Evolutionary conservation across 1,140 invertebrate genomes (phyloP).

Genomic region (Samia ricini): DNA sequence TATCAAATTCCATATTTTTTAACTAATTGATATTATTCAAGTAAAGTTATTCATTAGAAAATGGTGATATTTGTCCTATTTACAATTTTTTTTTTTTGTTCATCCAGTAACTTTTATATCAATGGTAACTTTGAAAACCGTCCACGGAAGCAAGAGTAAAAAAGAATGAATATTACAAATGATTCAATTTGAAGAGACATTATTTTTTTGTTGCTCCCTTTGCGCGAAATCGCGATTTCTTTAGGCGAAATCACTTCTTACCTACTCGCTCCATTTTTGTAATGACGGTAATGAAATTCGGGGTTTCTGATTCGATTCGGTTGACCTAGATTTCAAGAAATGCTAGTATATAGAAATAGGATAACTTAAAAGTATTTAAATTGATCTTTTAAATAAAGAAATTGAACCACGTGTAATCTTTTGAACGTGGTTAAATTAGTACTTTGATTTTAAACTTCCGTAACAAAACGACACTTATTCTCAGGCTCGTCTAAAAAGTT

Average conservation of each 20-base stretch:
- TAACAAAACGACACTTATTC: no score
- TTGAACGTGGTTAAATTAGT: no score
- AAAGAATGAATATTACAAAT: constrained; percentile 68
- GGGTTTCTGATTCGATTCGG: constrained; percentile 13
- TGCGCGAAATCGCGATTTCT: constrained; percentile 36
- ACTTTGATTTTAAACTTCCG: no score
- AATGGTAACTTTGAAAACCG: constrained; percentile 31
- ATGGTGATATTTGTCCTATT: neutral
- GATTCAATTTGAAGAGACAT: constrained; percentile 61
- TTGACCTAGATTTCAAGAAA: neutral
- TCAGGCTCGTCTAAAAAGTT: no score
- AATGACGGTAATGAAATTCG: constrained; percentile 38
- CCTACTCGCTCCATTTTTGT: constrained; percentile 35
- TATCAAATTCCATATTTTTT: no score
- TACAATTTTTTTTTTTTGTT: neutral
- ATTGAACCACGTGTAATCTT: no score
- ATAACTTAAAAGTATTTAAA: no score
- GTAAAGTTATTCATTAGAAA: neutral
- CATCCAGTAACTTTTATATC: constrained; percentile 14
- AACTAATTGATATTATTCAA: no score
- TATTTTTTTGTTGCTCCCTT: constrained; percentile 52
- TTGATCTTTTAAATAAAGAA: no score
- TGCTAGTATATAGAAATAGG: constrained; percentile 4
- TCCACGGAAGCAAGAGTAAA: constrained; percentile 51
- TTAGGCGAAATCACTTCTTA: constrained; percentile 46